A percentile compares a stretch with the other conserved stretches of the same genome.
These are phyloP conservation scores for Meandrusa payeni DNA, from an alignment of 2,888 invertebrate species.

Conservation along the genomic window DNA sequence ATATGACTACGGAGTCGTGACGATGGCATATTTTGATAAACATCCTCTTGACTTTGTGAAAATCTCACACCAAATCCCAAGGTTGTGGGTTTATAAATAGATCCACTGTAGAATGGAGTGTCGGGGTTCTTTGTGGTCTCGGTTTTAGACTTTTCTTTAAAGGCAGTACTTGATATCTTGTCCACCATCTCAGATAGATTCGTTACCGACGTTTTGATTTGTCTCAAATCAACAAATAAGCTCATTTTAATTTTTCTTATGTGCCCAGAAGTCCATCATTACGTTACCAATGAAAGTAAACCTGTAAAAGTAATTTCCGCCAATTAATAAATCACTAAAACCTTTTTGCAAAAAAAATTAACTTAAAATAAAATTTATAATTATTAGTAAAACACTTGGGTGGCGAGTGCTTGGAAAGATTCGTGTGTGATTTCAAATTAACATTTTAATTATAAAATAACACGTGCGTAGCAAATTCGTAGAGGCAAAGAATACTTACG, in stretches of 20 bases:
- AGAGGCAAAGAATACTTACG: slow-evolving; percentile 61
- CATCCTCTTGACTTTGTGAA: slow-evolving; percentile 71
- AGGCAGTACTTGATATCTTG: slow-evolving; percentile 61
- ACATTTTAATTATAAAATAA: slow-evolving; percentile 12
- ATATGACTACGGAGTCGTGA: slow-evolving; percentile 69
- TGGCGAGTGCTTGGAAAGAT: not conserved
- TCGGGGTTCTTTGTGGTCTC: slow-evolving; percentile 50
- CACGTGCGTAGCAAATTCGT: slow-evolving; percentile 62
- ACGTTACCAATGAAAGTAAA: not conserved
- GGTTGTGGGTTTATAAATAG: slow-evolving; percentile 65
- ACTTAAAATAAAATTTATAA: not conserved
- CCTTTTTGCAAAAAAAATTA: not conserved
- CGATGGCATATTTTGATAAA: slow-evolving; percentile 67
- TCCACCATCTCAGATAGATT: slow-evolving; percentile 75
- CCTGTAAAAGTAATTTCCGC: slow-evolving; percentile 5
- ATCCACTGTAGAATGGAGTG: slow-evolving; percentile 48
- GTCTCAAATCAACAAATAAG: slow-evolving; percentile 73
- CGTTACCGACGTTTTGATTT: slow-evolving; percentile 72
- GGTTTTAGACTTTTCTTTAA: slow-evolving; percentile 47
- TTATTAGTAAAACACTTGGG: not conserved
- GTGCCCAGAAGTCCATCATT: slow-evolving; percentile 18
- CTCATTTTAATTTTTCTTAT: slow-evolving; percentile 50
- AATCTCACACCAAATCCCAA: slow-evolving; percentile 72
- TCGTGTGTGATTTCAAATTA: not conserved
- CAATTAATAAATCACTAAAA: not conserved